Conservation (phyloP, 2,113 vertebrate species). For the Silurus glanis region DNA sequence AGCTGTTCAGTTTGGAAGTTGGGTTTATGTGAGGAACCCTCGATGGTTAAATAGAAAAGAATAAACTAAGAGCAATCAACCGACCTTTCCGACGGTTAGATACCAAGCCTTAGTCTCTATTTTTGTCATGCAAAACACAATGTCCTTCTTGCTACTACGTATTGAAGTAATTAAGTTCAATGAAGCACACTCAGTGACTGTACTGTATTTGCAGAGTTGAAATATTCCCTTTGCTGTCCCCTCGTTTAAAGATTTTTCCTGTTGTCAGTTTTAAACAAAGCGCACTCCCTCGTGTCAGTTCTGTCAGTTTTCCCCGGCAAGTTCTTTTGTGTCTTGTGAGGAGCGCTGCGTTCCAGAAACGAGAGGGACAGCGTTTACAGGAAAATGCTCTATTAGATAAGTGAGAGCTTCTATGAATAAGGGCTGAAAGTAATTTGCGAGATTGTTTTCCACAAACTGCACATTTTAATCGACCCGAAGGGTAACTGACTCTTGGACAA, state of each 20-base stretch:
- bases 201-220: constrained; percentile 67
- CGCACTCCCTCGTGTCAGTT: constrained; percentile 61
- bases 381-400: constrained; percentile 74
- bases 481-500: constrained; percentile 66
- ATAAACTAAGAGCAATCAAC: constrained; percentile 64
- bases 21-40: constrained; percentile 33
- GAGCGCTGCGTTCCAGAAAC: constrained; percentile 77
- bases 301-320: constrained; percentile 70
- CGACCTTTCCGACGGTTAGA: constrained; percentile 58
- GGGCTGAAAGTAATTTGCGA: constrained; percentile 81
- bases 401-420: constrained; percentile 80
- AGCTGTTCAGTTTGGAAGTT: constrained; percentile 41
- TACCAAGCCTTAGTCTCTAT: constrained; percentile 44
- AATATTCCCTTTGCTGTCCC: constrained; percentile 64
- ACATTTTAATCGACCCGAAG: constrained; percentile 82
- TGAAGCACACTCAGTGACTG: constrained; percentile 66
- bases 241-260: constrained; percentile 63
- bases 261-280: constrained; percentile 67
- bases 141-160: constrained; percentile 28
- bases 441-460: constrained; percentile 88
- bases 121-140: constrained; percentile 34
- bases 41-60: constrained; percentile 43
- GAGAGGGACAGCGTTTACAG: constrained; percentile 70
- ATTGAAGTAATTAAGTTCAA: constrained; percentile 46
- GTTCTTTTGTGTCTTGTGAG: constrained; percentile 74